phyloP scores from a whole-genome alignment of 2,113 vertebrate genomes.

The Bolborhynchus lineola region DNA sequence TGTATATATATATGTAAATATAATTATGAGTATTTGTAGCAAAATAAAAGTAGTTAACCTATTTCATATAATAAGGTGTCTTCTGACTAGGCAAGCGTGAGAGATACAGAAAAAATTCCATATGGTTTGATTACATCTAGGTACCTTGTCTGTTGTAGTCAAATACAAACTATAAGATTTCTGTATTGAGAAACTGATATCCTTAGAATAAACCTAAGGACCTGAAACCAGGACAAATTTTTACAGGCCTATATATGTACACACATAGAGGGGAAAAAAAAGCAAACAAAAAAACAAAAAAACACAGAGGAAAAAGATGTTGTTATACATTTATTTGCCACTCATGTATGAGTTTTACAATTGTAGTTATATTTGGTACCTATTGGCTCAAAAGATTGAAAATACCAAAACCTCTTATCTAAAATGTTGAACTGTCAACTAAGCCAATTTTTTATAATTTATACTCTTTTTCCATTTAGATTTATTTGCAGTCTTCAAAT shows the following conservation, averaged over 20 bases:
- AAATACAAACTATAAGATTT: not conserved
- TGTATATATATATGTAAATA: not conserved
- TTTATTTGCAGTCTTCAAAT: not conserved
- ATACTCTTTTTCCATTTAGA: not conserved
- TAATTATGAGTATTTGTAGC: not conserved
- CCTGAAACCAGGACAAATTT: not conserved
- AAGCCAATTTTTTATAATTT: not conserved
- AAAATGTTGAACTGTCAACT: not conserved
- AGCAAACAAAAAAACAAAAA: not conserved
- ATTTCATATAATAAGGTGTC: not conserved
- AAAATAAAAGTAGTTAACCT: not conserved
- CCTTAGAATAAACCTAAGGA: not conserved
- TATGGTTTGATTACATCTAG: not conserved
- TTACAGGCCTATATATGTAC: not conserved
- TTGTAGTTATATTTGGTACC: not conserved
- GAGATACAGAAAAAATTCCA: not conserved
- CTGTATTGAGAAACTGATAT: not conserved
- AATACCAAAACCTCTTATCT: not conserved
- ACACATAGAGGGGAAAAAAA: accelerated
- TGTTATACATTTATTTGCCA: not conserved
- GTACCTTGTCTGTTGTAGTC: not conserved
- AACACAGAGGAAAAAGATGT: not conserved
- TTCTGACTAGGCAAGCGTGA: not conserved
- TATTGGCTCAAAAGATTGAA: not conserved
- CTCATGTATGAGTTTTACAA: not conserved